Evolutionary conservation across 1,140 invertebrate species (phyloP).

Genomic region (Neodiprion virginianus): DNA sequence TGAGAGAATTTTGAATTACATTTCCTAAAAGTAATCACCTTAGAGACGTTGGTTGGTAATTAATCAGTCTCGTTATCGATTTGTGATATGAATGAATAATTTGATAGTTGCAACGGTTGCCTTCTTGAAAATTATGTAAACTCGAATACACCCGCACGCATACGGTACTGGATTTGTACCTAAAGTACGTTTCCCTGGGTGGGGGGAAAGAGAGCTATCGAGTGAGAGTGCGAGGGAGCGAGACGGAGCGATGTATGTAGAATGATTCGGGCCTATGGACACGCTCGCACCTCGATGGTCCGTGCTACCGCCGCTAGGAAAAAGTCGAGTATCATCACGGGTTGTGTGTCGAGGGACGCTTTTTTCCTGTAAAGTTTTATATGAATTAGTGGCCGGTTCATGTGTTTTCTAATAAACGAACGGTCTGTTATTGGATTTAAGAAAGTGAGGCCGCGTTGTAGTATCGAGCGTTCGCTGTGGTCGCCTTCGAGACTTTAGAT

Average conservation of each 20-base stretch:
- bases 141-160: too few relatives aligned
- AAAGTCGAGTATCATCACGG: conserved; percentile 35
- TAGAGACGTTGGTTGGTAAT: too few relatives aligned
- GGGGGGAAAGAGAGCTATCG: conserved; percentile 20
- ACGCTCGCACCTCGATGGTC: conserved; percentile 46
- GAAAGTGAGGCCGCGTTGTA: conserved; percentile 35
- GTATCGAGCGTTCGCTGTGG: conserved; percentile 44
- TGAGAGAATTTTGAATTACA: too few relatives aligned
- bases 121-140: too few relatives aligned
- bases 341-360: conserved; percentile 38
- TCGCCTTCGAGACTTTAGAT: conserved; percentile 27
- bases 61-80: too few relatives aligned
- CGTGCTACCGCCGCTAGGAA: conserved; percentile 40
- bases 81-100: too few relatives aligned
- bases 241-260: conserved; percentile 32
- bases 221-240: conserved; percentile 26
- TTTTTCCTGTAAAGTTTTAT: conserved; percentile 15
- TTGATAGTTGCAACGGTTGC: too few relatives aligned
- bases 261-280: conserved; percentile 48
- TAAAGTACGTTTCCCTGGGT: not conserved
- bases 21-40: too few relatives aligned
- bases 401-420: conserved; percentile 36
- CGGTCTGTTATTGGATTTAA: conserved; percentile 6
- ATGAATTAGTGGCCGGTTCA: conserved; percentile 26
- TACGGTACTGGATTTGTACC: not conserved